Conservation (phyloP, 2,797 vertebrate genomes). For the Eleutherodactylus coqui region DNA sequence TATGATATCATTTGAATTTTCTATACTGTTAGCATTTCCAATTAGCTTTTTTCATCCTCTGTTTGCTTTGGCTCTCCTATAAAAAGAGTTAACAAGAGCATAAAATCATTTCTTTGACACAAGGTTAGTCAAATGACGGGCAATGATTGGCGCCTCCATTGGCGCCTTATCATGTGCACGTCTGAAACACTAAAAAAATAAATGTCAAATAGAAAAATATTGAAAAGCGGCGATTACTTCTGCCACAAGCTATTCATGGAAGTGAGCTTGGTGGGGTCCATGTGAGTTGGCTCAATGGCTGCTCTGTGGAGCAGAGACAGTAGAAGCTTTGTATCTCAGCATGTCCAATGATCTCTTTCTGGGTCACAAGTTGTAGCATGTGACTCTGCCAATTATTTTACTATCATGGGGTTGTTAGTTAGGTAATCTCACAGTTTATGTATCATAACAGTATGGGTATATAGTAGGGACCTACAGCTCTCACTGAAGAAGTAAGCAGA, state of each 20-base stretch:
- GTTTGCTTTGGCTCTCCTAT: neutral
- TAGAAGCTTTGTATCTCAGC: slow-evolving; percentile 65
- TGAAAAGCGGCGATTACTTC: slow-evolving; percentile 14
- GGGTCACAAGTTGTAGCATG: slow-evolving; percentile 70
- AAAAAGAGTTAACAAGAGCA: accelerated
- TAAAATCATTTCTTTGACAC: neutral
- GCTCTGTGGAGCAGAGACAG: slow-evolving; percentile 69
- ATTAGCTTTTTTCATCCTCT: neutral
- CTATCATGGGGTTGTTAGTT: neutral
- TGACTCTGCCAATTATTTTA: slow-evolving; percentile 64
- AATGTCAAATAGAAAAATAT: neutral
- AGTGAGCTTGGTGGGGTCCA: slow-evolving; percentile 64
- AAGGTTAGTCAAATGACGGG: slow-evolving; percentile 64
- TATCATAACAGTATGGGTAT: neutral
- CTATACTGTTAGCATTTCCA: neutral
- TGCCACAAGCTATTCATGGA: slow-evolving; percentile 53
- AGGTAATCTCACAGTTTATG: neutral
- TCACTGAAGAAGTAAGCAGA: neutral
- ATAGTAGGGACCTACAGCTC: neutral
- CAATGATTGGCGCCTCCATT: neutral
- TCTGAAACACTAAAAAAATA: neutral
- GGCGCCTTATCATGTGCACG: slow-evolving; percentile 41
- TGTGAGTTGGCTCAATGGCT: slow-evolving; percentile 69
- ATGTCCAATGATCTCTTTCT: slow-evolving; percentile 28
- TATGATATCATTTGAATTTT: neutral